Base-by-base conservation (phyloP, 2,113 vertebrate genomes). In the Cynocephalus volans region DNA sequence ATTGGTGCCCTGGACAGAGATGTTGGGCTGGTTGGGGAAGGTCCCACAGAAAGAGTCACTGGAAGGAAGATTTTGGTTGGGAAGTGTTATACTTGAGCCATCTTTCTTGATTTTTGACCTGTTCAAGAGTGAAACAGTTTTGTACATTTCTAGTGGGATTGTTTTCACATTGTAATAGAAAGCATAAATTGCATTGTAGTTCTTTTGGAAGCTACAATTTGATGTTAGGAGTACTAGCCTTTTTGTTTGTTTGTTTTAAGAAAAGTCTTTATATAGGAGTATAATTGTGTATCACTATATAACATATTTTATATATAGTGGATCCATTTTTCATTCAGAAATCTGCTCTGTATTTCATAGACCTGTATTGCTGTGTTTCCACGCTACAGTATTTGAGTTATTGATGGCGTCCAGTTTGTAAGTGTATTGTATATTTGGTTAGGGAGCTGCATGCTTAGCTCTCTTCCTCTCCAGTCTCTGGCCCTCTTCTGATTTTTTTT, bases 351-450 rank as follows among this genome's bases (percentile, higher is more conserved):
- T 19, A 45, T n/a, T 19, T 24, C 72, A 3, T 1, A 4, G 62
- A 8, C 26, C 23, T 31, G 5, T 31, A 5, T 77, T 18, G 19
- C 56, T 41, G 4, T 21, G 60, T 17, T 56, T 94, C 18, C 2
- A 8, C n/a, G 8, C 36, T 1, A 0, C 52, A 6, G 13, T 36
- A 33, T 15, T 14, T 1, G 36, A 11, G 62, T 50, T 52, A 2
- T 0, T 23, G 50, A 7, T 33, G 1, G 45, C 4, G 1, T 7
- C 26, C 6, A 0, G 1, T 70, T 41, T 28, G 36, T 9, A 6
- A 23, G 2, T 3, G 36, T n/a, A 58, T 10, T 1, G 23, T 1
- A 0, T 48, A 8, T 41, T 24, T 75, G 67, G 4, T 19, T 5
- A 1, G 23, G 9, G 21, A 54, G 17, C 62, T n/a, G 45, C 14